Base-by-base conservation (phyloP, 2,888 invertebrate species). In the Pandemis corylana region DNA sequence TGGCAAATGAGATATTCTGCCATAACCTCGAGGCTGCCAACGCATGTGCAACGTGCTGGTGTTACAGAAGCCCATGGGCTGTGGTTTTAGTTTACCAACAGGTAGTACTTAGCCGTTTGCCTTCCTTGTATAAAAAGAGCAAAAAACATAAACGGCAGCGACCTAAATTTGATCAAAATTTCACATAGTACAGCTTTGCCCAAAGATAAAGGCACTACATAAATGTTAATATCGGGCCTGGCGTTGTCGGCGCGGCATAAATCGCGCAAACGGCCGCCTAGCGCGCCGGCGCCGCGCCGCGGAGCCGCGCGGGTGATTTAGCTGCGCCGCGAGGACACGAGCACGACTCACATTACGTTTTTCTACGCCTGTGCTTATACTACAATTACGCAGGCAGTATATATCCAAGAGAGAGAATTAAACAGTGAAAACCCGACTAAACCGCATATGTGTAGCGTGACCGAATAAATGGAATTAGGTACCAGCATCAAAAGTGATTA, bases 181-280 rank as follows among this genome's bases (percentile, higher is more conserved):
- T 56, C 15, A 2, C 28, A n/a, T 20, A 20, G 59, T 20, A 10
- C 2, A 28, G 59, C 59, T 59, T 5, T 12, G 5, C 20, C 56
- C 20, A 28, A 5, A 59, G 59, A 59, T 59, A 59, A 59, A 59
- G 59, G 59, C 28, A 59, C 20, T 28, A 28, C 59, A 59, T 62
- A 61, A 66, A 71, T 61, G 59, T 66, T 62, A 51, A 66, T 67
- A 67, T 67, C 42, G 49, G 28, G n/a, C 59, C 20, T 44, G 28
- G 53, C 72, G 66, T 64, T 59, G 73, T 64, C 73, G 69, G 68
- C 64, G 56, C 63, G 59, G 36, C 73, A 65, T 73, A 73, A 73
- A 73, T 73, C 73, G 63, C 59, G 49, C 20, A 13, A 64, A 72
- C 72, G 68, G 41, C 56, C 63, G 72, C 44, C 56, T 72, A 72